These are phyloP conservation scores for Heterotis niloticus DNA, from an alignment of 2,113 vertebrate species.

Conservation along the genomic window DNA sequence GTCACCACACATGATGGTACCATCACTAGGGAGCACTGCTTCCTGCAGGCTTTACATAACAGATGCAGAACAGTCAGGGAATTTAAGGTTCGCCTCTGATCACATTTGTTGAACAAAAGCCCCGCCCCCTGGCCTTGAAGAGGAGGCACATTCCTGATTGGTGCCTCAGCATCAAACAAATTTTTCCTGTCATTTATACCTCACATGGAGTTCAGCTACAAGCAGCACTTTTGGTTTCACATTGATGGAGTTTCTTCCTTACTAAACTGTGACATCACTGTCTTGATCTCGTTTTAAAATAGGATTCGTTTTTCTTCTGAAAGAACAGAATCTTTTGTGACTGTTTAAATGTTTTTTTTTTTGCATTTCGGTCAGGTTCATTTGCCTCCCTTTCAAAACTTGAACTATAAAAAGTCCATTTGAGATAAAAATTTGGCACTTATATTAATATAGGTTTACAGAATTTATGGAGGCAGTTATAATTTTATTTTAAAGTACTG, in stretches of 20 bases:
- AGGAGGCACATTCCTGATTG: not conserved
- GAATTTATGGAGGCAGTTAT: not conserved
- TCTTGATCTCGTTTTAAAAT: not conserved
- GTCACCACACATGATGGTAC: not conserved
- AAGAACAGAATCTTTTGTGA: not conserved
- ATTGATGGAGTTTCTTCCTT: not conserved
- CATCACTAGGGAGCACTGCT: not conserved
- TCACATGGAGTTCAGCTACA: constrained; percentile 5
- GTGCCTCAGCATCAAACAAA: not conserved
- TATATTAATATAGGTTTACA: not conserved
- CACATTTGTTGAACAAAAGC: not conserved
- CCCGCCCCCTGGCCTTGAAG: not conserved
- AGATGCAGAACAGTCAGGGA: not conserved
- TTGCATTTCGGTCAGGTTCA: constrained; percentile 9
- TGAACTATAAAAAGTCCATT: constrained; percentile 18
- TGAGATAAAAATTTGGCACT: not conserved
- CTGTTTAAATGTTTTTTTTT: not conserved
- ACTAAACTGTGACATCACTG: constrained; percentile 5
- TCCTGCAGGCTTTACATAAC: not conserved
- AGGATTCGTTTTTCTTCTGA: not conserved
- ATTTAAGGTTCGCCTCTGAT: not conserved
- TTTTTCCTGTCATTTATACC: constrained; percentile 10
- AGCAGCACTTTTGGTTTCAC: not conserved
- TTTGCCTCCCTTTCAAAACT: constrained; percentile 5
- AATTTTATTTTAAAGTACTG: constrained; percentile 12